These are phyloP conservation scores for Parnassius glacialis DNA, from an alignment of 2,888 invertebrate genomes.

Conservation along the genomic window DNA sequence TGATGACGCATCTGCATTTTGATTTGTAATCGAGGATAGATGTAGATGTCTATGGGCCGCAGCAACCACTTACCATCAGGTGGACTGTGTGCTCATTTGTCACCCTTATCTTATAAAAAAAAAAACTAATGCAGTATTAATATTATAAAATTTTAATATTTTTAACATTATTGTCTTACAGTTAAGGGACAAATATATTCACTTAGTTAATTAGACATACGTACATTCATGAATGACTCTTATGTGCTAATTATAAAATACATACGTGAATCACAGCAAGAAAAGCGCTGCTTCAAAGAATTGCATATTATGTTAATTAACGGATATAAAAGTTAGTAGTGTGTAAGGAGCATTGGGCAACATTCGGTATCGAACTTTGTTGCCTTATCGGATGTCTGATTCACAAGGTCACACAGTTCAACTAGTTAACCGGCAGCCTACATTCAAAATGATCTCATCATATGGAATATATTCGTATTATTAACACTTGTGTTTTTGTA, in stretches of 20 bases:
- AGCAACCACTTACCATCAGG: no score
- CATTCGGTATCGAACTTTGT: conserved; percentile 50
- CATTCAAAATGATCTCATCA: conserved; percentile 70
- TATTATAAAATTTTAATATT: no score
- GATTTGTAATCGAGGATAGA: no score
- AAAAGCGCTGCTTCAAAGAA: conserved; percentile 14
- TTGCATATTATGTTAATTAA: conserved; percentile 19
- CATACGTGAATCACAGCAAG: conserved; percentile 13
- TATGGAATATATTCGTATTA: conserved; percentile 40
- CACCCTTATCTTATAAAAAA: no score
- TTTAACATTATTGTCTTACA: no score
- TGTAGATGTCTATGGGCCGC: no score
- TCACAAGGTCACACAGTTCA: conserved; percentile 75
- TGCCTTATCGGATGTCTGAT: conserved; percentile 70
- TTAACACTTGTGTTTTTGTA: background rate
- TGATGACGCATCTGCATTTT: no score
- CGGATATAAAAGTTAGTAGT: conserved; percentile 18
- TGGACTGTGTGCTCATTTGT: no score
- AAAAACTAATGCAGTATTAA: no score
- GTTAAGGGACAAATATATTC: no score
- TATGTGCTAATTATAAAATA: background rate
- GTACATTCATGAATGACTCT: no score
- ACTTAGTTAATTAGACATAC: no score
- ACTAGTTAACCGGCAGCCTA: conserved; percentile 61
- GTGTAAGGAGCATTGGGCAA: conserved; percentile 35